Conservation (phyloP, 2,113 vertebrate genomes). For the Tursiops truncatus region DNA sequence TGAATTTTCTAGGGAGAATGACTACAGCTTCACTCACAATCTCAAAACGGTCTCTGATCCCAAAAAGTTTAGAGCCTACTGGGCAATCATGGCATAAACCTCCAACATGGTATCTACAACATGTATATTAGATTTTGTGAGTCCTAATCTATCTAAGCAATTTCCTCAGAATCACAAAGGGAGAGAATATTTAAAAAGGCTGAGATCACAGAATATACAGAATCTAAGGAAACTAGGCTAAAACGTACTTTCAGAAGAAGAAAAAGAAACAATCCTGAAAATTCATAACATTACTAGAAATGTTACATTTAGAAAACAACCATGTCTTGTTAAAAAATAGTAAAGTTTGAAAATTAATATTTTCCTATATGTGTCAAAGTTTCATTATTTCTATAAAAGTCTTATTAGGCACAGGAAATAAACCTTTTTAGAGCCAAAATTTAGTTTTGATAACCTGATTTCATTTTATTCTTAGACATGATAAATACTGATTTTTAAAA, state of each 20-base stretch:
- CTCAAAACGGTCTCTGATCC: background rate
- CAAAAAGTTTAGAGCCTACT: background rate
- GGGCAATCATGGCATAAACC: background rate
- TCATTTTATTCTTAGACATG: background rate
- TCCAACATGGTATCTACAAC: too few species aligned
- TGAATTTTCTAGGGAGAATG: background rate
- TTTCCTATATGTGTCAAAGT: background rate
- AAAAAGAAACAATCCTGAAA: background rate
- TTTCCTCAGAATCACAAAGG: background rate
- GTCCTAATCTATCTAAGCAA: background rate
- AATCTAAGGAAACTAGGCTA: background rate
- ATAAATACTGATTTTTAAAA: background rate
- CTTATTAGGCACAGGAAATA: background rate
- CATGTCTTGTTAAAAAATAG: background rate
- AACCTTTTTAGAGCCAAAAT: background rate
- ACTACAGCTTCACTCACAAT: background rate
- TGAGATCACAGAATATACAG: background rate
- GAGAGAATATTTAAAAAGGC: background rate
- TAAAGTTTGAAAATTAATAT: background rate
- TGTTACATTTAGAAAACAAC: background rate
- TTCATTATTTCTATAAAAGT: background rate
- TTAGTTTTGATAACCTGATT: background rate
- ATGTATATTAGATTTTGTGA: background rate
- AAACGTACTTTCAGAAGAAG: background rate
- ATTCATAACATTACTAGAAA: background rate